phyloP scores from a whole-genome alignment of 2,888 invertebrate genomes.

The Alloplasta piceator region DNA sequence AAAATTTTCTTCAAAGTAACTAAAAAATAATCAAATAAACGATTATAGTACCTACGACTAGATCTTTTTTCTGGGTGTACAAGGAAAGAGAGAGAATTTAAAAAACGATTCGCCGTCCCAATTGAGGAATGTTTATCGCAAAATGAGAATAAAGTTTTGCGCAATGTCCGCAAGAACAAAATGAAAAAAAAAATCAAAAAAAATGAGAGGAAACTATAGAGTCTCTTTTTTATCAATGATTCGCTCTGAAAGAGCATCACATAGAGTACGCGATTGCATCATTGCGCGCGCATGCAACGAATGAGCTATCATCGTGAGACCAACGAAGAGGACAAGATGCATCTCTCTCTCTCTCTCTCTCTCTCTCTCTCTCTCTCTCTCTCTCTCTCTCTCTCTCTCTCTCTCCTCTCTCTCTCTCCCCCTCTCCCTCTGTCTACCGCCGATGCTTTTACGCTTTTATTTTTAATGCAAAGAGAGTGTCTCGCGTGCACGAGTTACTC shows the following conservation, averaged over 20 bases:
- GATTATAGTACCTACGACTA: too few species aligned
- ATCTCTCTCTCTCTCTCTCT: constrained; percentile 62
- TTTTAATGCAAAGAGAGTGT: constrained; percentile 26
- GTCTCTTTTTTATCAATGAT: neutral
- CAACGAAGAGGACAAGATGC: constrained; percentile 59
- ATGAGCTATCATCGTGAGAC: constrained; percentile 22
- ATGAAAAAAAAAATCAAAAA: too few species aligned
- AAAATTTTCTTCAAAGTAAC: too few species aligned
- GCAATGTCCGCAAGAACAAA: too few species aligned
- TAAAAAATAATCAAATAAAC: too few species aligned
- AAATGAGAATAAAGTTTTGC: too few species aligned
- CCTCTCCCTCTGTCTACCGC: constrained; percentile 49
- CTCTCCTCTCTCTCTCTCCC: constrained; percentile 41
- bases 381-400: constrained; percentile 31
- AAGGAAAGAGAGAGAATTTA: too few species aligned
- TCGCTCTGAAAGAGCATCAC: constrained; percentile 7
- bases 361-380: constrained; percentile 64
- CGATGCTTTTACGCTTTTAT: constrained; percentile 26
- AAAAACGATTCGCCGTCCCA: too few species aligned
- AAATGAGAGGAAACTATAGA: neutral
- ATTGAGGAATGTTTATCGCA: too few species aligned
- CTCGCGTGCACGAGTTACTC: constrained; percentile 62
- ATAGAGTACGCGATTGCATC: constrained; percentile 39
- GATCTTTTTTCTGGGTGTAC: too few species aligned
- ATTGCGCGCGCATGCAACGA: constrained; percentile 43